phyloP scores from a whole-genome alignment of 2,888 invertebrate genomes.

The Lasioglossum zephyrum region DNA sequence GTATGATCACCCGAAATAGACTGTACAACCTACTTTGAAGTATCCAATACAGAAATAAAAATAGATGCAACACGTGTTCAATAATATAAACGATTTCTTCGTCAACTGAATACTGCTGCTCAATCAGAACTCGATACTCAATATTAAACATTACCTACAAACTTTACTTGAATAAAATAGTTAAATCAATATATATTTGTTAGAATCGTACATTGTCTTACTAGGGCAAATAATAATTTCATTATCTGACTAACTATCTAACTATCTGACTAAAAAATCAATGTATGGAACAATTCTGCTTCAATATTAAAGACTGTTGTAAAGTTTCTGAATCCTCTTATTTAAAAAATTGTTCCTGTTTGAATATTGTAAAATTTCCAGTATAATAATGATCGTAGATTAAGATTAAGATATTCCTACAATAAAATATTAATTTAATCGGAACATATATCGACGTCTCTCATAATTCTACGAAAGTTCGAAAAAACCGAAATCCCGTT shows the following conservation, averaged over 20 bases:
- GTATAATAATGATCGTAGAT: not conserved
- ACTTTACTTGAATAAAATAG: not conserved
- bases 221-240: not conserved
- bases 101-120: not conserved
- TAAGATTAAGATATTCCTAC: not conserved
- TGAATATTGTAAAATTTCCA: not conserved
- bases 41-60: slow-evolving; percentile 11
- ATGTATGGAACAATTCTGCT: not conserved
- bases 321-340: not conserved
- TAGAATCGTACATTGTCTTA: not conserved
- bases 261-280: too few relatives aligned
- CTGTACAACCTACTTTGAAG: not conserved
- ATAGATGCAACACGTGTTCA: not conserved
- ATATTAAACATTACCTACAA: not conserved
- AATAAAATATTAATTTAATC: not conserved
- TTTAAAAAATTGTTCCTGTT: not conserved
- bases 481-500: not conserved
- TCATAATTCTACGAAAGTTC: not conserved
- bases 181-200: not conserved
- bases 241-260: not conserved
- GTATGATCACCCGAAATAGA: not conserved
- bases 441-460: not conserved
- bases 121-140: not conserved
- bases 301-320: not conserved
- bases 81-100: not conserved